These are phyloP conservation scores for Bradysia coprophila DNA, from an alignment of 1,140 invertebrate species.

Conservation along the genomic window DNA sequence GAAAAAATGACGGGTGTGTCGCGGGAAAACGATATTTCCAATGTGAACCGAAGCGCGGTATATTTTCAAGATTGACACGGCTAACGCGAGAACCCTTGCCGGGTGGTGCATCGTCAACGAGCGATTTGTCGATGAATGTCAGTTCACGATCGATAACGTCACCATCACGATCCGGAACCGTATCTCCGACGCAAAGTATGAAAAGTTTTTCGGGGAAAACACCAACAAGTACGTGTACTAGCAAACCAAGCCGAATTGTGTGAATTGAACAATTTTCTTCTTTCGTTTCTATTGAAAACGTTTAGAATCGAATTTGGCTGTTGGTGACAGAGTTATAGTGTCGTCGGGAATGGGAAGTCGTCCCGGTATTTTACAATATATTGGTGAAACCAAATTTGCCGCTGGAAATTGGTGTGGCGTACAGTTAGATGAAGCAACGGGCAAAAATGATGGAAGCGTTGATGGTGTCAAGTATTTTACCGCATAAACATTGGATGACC, in stretches of 20 bases:
- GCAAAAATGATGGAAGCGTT: constrained; percentile 93
- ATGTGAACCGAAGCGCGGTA: constrained; percentile 81
- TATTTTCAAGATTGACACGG: constrained; percentile 80
- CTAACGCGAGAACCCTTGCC: constrained; percentile 51
- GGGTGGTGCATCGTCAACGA: constrained; percentile 24
- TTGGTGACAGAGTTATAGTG: constrained; percentile 85
- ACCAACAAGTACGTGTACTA: constrained; percentile 20
- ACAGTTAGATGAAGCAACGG: constrained; percentile 79
- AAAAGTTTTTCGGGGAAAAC: constrained; percentile 24
- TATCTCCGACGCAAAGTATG: constrained; percentile 28
- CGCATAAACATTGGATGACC: not conserved
- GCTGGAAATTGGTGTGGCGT: constrained; percentile 87
- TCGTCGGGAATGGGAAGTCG: constrained; percentile 66
- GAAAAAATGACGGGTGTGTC: constrained; percentile 95
- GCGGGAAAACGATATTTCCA: constrained; percentile 83
- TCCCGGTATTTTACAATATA: constrained; percentile 64
- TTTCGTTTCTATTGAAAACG: not conserved
- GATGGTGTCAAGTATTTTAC: constrained; percentile 50
- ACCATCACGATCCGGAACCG: constrained; percentile 19
- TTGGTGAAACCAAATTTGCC: constrained; percentile 78
- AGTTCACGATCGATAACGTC: constrained; percentile 10
- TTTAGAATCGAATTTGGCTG: constrained; percentile 33
- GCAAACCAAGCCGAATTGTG: too few relatives aligned
- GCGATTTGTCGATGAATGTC: constrained; percentile 1
- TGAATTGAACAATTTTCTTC: constrained; percentile 1